These are phyloP conservation scores for Ceraclea dissimilis DNA, from an alignment of 2,888 invertebrate genomes.

Conservation along the genomic window DNA sequence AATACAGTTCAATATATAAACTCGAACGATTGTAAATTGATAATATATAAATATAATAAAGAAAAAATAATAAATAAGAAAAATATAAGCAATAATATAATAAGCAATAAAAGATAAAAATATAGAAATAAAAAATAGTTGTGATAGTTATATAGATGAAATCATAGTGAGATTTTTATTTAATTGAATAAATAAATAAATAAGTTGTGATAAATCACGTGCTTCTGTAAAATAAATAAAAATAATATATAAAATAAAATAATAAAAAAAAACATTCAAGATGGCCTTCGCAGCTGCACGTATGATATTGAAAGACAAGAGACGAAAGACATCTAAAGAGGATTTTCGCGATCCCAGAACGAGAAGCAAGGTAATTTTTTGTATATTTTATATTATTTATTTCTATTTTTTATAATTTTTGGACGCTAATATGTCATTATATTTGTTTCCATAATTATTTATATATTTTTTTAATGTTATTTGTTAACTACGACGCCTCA, in stretches of 20 bases:
- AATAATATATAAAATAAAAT: neutral
- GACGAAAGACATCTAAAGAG: conserved; percentile 73
- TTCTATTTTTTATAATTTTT: neutral
- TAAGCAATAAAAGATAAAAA: neutral
- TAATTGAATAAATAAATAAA: neutral
- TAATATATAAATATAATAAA: neutral
- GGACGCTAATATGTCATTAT: no score
- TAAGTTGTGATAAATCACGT: neutral
- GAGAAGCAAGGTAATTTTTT: conserved; percentile 67
- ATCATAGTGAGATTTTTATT: neutral
- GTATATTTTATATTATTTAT: neutral
- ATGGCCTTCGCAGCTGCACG: conserved; percentile 82
- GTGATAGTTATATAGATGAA: neutral
- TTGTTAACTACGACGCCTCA: no score
- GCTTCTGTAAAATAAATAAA: neutral
- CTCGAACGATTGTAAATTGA: neutral
- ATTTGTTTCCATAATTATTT: no score
- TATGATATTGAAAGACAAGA: conserved; percentile 76
- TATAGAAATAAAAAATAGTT: neutral
- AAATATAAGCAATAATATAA: neutral
- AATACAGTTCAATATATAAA: neutral
- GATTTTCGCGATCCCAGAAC: conserved; percentile 66
- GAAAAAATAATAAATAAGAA: neutral
- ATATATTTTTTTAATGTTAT: no score
- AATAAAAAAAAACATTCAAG: conserved; percentile 27